Evolutionary conservation across 1,140 invertebrate genomes (phyloP).

Genomic region (Frieseomelitta varia): DNA sequence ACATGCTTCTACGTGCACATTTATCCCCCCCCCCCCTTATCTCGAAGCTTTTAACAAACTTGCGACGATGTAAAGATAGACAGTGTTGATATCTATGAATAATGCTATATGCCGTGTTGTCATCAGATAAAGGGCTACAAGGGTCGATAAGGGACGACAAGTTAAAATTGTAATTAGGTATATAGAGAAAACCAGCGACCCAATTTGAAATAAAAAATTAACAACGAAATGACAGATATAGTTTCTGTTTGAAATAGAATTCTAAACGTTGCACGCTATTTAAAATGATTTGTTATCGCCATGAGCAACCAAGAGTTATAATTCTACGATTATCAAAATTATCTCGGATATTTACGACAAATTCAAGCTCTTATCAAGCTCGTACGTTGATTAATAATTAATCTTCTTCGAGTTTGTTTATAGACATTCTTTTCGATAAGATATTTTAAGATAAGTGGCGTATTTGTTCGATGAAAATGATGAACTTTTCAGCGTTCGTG

Average conservation of each 20-base stretch:
- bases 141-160: neutral
- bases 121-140: slow-evolving; percentile 6
- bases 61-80: slow-evolving; percentile 10
- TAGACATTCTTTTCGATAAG: neutral
- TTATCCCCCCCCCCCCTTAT: neutral
- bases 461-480: no score
- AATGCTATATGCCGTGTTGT: neutral
- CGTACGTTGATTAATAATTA: neutral
- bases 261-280: neutral
- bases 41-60: neutral
- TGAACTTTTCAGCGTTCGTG: no score
- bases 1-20: neutral
- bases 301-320: neutral
- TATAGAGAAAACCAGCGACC: neutral
- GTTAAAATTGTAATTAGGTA: neutral
- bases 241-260: neutral
- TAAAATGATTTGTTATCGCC: neutral
- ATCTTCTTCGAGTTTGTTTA: neutral
- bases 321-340: neutral
- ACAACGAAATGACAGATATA: neutral
- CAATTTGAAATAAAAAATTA: slow-evolving; percentile 6
- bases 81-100: slow-evolving; percentile 16
- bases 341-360: neutral
- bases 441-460: no score
- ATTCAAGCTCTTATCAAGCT: neutral